phyloP scores from a whole-genome alignment of 2,888 invertebrate genomes.

The Busseola fusca region DNA sequence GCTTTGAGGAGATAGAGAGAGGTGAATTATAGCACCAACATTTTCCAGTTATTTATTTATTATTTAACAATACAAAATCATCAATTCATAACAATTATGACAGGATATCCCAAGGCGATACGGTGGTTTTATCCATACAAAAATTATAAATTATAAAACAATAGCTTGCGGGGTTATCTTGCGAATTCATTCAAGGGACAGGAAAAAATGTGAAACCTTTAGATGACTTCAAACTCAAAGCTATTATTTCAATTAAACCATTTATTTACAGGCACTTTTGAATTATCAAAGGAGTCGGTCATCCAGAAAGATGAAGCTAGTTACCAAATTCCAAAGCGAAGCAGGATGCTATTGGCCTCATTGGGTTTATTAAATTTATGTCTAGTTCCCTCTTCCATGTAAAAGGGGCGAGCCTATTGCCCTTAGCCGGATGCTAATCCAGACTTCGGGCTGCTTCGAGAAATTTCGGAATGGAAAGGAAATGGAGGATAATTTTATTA shows the following conservation, averaged over 20 bases:
- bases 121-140: not conserved
- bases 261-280: not conserved
- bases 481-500: constrained; percentile 11
- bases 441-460: not conserved
- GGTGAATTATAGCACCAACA: not conserved
- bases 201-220: not conserved
- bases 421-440: not conserved
- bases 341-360: not conserved
- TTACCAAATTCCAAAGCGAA: not conserved
- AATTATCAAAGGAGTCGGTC: not conserved
- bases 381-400: not conserved
- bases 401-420: not conserved
- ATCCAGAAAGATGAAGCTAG: not conserved
- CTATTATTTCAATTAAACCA: not conserved
- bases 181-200: not conserved
- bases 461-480: constrained; percentile 5
- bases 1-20: not conserved
- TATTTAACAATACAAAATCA: not conserved
- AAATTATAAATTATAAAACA: not conserved
- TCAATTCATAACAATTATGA: not conserved
- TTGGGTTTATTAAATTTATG: not conserved
- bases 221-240: not conserved
- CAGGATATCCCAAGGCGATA: not conserved
- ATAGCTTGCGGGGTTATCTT: not conserved
- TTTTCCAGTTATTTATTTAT: not conserved